A percentile compares a stretch with the other conserved stretches of the same genome.
phyloP scores from a whole-genome alignment of 2,888 invertebrate species.

The Antheraea yamamai region DNA sequence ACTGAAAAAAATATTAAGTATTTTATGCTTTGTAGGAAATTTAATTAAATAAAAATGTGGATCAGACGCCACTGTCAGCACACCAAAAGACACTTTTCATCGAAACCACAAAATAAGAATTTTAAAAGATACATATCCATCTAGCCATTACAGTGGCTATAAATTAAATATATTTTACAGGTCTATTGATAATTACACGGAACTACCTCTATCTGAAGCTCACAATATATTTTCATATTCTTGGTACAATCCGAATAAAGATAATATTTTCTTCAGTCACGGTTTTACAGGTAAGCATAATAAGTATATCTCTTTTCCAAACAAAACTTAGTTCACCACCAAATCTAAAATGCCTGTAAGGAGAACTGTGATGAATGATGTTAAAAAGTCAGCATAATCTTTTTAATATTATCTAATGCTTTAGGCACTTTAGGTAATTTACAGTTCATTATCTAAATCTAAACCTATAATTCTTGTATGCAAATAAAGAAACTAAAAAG shows the following conservation, averaged over 20 bases:
- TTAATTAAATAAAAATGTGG: too few relatives aligned
- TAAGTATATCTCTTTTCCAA: not conserved
- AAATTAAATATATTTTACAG: constrained; percentile 34
- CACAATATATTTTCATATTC: constrained; percentile 48
- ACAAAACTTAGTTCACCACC: not conserved
- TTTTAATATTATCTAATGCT: not conserved
- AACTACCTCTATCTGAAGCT: constrained; percentile 48
- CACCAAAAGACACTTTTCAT: not conserved
- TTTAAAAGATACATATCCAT: not conserved
- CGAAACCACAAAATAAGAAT: not conserved
- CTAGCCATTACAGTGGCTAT: not conserved
- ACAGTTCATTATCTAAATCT: too few relatives aligned
- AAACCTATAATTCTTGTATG: too few relatives aligned
- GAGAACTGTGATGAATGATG: not conserved
- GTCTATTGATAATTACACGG: constrained; percentile 56
- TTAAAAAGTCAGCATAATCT: not conserved
- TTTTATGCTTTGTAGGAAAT: too few relatives aligned
- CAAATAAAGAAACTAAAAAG: too few relatives aligned
- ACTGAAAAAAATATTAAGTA: too few relatives aligned
- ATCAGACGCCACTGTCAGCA: too few relatives aligned
- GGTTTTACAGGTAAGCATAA: constrained; percentile 61
- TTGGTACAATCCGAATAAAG: constrained; percentile 56
- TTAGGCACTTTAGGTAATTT: too few relatives aligned
- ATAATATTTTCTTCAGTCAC: constrained; percentile 59
- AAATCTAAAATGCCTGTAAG: not conserved